Conservation (phyloP, 2,888 invertebrate species). For the Nephrotoma appendiculata region DNA sequence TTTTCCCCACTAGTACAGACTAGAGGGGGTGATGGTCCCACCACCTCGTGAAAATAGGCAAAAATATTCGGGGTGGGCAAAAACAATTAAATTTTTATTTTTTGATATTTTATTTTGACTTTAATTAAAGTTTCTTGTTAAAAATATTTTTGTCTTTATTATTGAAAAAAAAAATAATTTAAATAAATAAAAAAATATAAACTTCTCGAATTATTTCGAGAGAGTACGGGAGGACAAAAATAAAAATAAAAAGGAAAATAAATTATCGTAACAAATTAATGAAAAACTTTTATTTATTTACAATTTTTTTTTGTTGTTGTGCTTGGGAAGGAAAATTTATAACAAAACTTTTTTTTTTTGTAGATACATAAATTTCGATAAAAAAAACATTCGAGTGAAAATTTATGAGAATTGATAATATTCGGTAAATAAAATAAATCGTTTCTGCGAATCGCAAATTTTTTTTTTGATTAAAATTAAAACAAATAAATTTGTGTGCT, state of each 20-base stretch:
- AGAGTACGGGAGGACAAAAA: neutral
- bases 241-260: neutral
- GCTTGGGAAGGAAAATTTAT: neutral
- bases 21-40: too few species aligned
- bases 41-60: neutral
- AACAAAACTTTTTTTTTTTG: neutral
- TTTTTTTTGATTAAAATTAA: neutral
- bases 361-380: neutral
- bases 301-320: neutral
- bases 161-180: neutral
- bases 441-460: neutral
- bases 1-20: neutral
- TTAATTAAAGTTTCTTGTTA: neutral
- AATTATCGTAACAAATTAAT: neutral
- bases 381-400: neutral
- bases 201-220: neutral
- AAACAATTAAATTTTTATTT: neutral
- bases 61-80: neutral
- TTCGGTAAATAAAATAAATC: neutral
- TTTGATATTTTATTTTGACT: neutral
- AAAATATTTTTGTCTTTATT: neutral
- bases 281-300: neutral
- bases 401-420: neutral
- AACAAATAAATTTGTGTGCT: neutral
- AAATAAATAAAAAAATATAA: neutral